Base-by-base conservation (phyloP, 2,888 invertebrate genomes). In the Rhagonycha lutea region DNA sequence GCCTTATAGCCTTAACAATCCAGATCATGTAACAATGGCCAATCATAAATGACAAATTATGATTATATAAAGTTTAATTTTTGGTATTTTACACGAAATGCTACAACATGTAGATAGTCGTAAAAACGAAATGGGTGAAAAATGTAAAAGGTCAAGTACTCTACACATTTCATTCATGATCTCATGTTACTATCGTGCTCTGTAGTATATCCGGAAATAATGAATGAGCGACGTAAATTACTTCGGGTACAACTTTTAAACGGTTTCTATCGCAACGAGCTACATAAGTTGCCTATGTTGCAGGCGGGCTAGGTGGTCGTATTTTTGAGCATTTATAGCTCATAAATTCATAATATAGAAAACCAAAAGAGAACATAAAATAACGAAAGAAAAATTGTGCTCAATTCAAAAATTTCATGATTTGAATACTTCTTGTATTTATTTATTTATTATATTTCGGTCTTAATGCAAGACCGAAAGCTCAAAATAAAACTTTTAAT, bases 191-290 rank as follows among this genome's bases (percentile, higher is more conserved):
- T 24, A 65, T 65, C 24, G 23, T 23, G 63, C 23, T 24, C 26
- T 65, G 47, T 47, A 47, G 47, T 47, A 65, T 4, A 23, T 26
- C 26, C 26, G 24, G 26, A 65, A 65, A 65, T 23, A 65, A 24
- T 65, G 63, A 65, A 65, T 65, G 63, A 26, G 26, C 23, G 26
- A 65, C 63, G 63, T 65, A 65, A 65, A 65, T 65, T 65, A 65
- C 63, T 47, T 47, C 47, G 47, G 47, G 47, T 47, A 47, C 47
- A n/a, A 47, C 47, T 65, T 65, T 65, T 65, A n/a, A 65, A 62
- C 62, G n/a, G 63, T 65, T 65, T 14, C 63, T 24, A 23, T 65
- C 63, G 23, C 47, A 47, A 47, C 47, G n/a, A 24, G 63, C 10
- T 14, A 12, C 9, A 18, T 65, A 24, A 11, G 63, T 65, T 65